Evolutionary conservation across 2,888 invertebrate species (phyloP).

Genomic region (Ichneumoninae sp.): DNA sequence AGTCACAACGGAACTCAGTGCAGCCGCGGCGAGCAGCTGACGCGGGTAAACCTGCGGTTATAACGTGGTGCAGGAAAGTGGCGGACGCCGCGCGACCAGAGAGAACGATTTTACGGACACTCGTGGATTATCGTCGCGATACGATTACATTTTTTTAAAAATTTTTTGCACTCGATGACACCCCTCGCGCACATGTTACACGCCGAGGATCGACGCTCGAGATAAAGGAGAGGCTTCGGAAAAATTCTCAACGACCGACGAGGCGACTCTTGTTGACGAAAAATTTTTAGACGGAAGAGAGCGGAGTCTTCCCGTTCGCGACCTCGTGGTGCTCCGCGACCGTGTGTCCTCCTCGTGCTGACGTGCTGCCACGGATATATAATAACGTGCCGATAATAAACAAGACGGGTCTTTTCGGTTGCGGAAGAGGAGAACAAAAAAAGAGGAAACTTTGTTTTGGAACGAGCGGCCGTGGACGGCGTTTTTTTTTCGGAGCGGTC

Average conservation of each 20-base stretch:
- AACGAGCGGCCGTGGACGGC: too few relatives aligned
- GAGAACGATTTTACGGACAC: conserved; percentile 17
- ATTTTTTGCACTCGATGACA: neutral
- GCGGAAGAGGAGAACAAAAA: neutral
- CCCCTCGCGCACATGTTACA: neutral
- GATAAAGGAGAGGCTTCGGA: neutral
- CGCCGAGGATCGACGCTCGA: neutral
- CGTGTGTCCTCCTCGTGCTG: conserved; percentile 44
- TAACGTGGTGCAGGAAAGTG: conserved; percentile 63
- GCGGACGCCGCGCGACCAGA: conserved; percentile 67
- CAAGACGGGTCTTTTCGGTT: conserved; percentile 3
- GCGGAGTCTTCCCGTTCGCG: neutral
- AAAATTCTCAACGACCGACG: neutral
- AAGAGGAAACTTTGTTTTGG: neutral
- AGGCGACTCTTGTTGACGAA: neutral
- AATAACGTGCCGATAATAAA: conserved; percentile 8
- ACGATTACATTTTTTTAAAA: neutral
- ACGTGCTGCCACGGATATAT: conserved; percentile 56
- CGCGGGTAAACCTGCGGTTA: conserved; percentile 74
- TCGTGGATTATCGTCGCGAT: neutral
- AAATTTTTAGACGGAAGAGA: neutral
- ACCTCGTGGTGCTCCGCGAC: conserved; percentile 55
- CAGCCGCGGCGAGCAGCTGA: conserved; percentile 82
- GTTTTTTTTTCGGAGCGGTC: neutral
- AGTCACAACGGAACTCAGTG: conserved; percentile 79